These are phyloP conservation scores for Drosophila miranda DNA, from an alignment of 1,140 invertebrate species.

Conservation along the genomic window DNA sequence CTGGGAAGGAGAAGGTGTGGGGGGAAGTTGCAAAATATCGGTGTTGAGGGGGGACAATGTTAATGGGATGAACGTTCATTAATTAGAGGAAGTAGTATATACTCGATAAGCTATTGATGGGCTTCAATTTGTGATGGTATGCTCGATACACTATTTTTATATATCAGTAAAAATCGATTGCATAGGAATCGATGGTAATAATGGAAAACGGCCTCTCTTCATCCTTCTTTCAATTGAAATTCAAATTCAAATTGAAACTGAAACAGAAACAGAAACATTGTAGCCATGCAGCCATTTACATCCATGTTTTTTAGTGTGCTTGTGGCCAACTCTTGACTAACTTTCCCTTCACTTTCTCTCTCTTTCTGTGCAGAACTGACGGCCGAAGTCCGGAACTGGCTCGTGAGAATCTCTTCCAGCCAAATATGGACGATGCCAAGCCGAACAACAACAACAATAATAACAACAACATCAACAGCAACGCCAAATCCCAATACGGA, in stretches of 20 bases:
- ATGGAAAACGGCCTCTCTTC: too few species aligned
- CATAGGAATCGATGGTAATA: too few species aligned
- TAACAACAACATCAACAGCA: constrained; percentile 21
- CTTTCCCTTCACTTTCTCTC: constrained; percentile 77
- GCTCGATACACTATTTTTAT: too few species aligned
- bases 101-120: background rate
- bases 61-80: background rate
- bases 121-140: too few species aligned
- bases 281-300: background rate
- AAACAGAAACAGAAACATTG: too few species aligned
- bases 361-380: constrained; percentile 66
- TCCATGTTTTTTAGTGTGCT: background rate
- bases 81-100: background rate
- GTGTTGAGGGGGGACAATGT: background rate
- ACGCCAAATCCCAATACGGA: constrained; percentile 10
- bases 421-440: constrained; percentile 74
- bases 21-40: constrained; percentile 21
- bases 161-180: too few species aligned
- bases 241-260: too few species aligned
- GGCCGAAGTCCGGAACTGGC: constrained; percentile 65
- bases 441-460: constrained; percentile 51
- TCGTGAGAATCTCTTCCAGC: constrained; percentile 80
- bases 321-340: constrained; percentile 39
- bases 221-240: too few species aligned
- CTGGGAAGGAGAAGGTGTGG: background rate